Evolutionary conservation across 2,888 invertebrate genomes (phyloP), one percentile per base, ranked within the genome.

Genomic region (Carpatolechia fugitivella): DNA sequence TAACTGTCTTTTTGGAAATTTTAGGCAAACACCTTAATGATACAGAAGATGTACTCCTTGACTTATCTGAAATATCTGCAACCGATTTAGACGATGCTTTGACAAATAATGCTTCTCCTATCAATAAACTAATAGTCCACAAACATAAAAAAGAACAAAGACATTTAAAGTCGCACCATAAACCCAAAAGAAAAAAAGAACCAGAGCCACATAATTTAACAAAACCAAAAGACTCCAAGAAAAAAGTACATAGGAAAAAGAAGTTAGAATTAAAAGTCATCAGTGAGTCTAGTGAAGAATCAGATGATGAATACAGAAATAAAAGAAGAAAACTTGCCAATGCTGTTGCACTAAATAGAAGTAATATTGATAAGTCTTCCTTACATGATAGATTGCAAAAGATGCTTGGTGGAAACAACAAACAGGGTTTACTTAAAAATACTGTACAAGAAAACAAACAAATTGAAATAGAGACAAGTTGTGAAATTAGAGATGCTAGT

Each of bases 291-390:
- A 89, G 88, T 72, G 89, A 86, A 53, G 85, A 86, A 60, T 85
- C 87, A 47, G 87, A 85, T 61, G 85, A 82, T 74, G 88, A 89
- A 68, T 85, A 85, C 54, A 80, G 75, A 68, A 82, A 81, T 64
- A 87, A 85, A 70, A 74, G 89, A 63, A 78, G 82, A 60, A 91
- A 91, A 72, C 71, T 93, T 59, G 91, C 91, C 60, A 82, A 92
- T 72, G 92, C 92, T 51, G 90, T 92, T 35, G 73, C 80, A 41
- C 81, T 91, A n/a, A 76, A 75, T 59, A 81, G 72, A 60, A 59
- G 59, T 6, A 83, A 78, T 65, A 74, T 69, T 66, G 85, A 88
- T 61, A 80, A 76, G 60, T 70, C 82, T 49, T 79, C 86, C 11
- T 70, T 89, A 52, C 88, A 84, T 69, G 82, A 79, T 51, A 78